Evolutionary conservation across 2,113 vertebrate genomes (phyloP).

Genomic region (Fregetta grallaria): DNA sequence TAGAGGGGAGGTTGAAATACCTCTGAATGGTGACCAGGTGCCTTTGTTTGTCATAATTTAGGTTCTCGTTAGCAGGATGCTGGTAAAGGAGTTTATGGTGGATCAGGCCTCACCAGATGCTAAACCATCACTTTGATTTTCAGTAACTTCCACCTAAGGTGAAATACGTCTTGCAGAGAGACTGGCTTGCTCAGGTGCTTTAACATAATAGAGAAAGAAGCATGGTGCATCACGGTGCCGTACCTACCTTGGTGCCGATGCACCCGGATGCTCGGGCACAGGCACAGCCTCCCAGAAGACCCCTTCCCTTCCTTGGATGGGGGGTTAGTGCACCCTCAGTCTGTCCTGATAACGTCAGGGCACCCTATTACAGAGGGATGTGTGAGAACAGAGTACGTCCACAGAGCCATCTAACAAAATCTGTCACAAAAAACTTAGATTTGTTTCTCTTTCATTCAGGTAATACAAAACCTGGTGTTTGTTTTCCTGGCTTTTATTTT

Average conservation of each 20-base stretch:
- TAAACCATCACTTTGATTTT: neutral
- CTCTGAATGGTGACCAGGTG: neutral
- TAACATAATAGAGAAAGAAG: fast-evolving
- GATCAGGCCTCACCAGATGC: neutral
- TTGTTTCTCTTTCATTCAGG: neutral
- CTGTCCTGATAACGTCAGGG: fast-evolving
- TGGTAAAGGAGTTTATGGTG: neutral
- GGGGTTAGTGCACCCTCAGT: too few relatives aligned
- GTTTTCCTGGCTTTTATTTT: neutral
- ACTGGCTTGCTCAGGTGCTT: too few relatives aligned
- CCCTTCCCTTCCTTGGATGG: neutral
- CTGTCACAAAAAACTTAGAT: neutral
- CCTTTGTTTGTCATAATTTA: neutral
- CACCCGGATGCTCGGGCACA: fast-evolving
- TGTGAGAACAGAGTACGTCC: fast-evolving
- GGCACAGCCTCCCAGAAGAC: too few relatives aligned
- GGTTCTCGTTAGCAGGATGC: neutral
- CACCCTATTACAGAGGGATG: neutral
- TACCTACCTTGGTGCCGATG: fast-evolving
- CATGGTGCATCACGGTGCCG: fast-evolving
- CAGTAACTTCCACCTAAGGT: neutral
- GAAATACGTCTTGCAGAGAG: too few relatives aligned
- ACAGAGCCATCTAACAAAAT: neutral
- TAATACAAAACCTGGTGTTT: neutral
- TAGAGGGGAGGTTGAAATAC: neutral